Percentiles rank a stretch among this genome's conserved stretches.
phyloP scores from a whole-genome alignment of 2,797 vertebrate genomes.

The Hephaestus fuliginosus region DNA sequence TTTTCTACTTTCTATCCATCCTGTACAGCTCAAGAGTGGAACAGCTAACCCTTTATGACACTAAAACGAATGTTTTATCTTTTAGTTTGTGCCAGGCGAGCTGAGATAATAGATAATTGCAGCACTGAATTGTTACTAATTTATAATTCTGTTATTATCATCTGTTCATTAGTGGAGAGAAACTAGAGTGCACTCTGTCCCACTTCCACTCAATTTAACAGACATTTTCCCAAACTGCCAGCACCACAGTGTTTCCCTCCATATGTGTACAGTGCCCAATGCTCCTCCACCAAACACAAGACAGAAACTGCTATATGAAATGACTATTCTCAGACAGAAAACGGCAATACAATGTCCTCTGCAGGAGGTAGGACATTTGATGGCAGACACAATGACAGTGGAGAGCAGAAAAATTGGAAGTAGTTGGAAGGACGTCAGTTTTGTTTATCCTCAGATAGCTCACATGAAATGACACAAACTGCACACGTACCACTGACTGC shows the following conservation, averaged over 20 bases:
- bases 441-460: background rate
- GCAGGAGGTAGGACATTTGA: background rate
- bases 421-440: background rate
- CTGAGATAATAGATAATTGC: slow-evolving; percentile 30
- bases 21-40: background rate
- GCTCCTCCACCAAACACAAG: background rate
- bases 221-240: slow-evolving; percentile 23
- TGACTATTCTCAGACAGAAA: slow-evolving; percentile 13
- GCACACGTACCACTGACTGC: background rate
- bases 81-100: background rate
- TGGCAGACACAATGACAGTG: background rate
- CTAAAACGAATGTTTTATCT: background rate
- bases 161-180: slow-evolving; percentile 52
- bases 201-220: slow-evolving; percentile 51
- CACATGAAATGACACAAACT: slow-evolving; percentile 7
- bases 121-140: slow-evolving; percentile 48
- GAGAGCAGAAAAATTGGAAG: background rate
- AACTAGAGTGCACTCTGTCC: slow-evolving; percentile 36
- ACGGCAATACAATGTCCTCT: slow-evolving; percentile 2
- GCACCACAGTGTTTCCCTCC: background rate
- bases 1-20: background rate
- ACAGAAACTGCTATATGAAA: background rate
- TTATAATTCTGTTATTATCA: slow-evolving; percentile 42
- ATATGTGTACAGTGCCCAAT: background rate
- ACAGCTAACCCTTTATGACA: background rate